Conservation (phyloP, 2,113 vertebrate species). For the Heloderma charlesbogerti region DNA sequence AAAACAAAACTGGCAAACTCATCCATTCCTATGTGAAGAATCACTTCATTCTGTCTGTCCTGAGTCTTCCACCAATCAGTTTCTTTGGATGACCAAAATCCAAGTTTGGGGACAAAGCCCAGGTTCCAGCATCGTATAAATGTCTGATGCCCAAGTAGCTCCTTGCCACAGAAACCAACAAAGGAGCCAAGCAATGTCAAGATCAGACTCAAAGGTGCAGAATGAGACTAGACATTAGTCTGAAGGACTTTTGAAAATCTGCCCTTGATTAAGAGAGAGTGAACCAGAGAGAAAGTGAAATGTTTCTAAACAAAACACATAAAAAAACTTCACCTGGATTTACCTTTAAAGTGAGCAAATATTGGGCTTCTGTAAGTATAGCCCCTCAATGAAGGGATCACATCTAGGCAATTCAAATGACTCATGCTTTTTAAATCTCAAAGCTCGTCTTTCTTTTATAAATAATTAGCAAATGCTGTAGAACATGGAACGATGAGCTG, state of each 20-base stretch:
- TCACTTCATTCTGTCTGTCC: not conserved
- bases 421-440: not conserved
- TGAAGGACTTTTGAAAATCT: not conserved
- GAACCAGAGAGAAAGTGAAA: not conserved
- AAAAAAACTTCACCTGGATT: not conserved
- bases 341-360: not conserved
- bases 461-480: slow-evolving; percentile 4
- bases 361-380: not conserved
- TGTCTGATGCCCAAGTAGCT: not conserved
- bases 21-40: not conserved
- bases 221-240: not conserved
- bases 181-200: not conserved
- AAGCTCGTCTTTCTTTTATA: not conserved
- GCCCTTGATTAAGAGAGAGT: not conserved
- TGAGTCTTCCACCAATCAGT: not conserved
- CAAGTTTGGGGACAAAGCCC: not conserved
- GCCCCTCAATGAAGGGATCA: not conserved
- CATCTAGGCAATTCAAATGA: not conserved
- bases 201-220: not conserved
- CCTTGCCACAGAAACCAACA: not conserved
- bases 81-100: no score
- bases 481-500: not conserved
- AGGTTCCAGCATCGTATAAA: not conserved
- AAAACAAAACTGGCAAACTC: no score
- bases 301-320: not conserved